Base-by-base conservation (phyloP, 2,113 vertebrate species). In the Ranitomeya imitator region DNA sequence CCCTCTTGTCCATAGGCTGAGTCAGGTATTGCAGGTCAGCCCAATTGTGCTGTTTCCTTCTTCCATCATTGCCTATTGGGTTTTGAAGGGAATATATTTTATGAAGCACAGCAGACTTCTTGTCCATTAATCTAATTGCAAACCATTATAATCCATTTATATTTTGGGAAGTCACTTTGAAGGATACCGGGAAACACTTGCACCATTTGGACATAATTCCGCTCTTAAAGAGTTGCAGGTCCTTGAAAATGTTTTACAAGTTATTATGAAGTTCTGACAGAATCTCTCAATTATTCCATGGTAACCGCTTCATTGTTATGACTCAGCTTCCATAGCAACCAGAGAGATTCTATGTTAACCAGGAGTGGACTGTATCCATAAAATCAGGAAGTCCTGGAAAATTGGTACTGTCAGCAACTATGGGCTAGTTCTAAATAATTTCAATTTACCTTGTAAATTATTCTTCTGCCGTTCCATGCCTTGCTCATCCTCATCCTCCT, bases 171-270 rank as follows among this genome's bases (percentile, higher is more conserved):
- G 26, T 31, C 69, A 26, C 67, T 26, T 31, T 31, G 16, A 13
- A 31, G 9, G 23, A 71, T 14, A 1, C 23, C 14, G 67, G n/a
- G 23, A 31, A 73, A 37, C 31, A 73, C 13, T 37, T 73, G 37
- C 71, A 74, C 37, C 12, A 11, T 45, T 51, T 45, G 14, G 31
- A 10, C 7, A 73, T 4, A 37, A 31, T 73, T 37, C 7, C 26
- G 9, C 69, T 16, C 6, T 11, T 26, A 3, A n/a, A 4, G 23
- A 14, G 67, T 15, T 73, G 37, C 69, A 26, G 31, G 69, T 16
- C 69, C 69, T 16, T 73, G 26, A 73, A 73, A 73, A 37, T 73
- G 69, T 73, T 76, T 76, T 76, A 16, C 73, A 19, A 8, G 73
- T 51, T 7, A 76, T 76, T 76, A 76, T 51, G 37, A 76, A 45